phyloP scores from a whole-genome alignment of 2,888 invertebrate species.

The Subacronicta megacephala region DNA sequence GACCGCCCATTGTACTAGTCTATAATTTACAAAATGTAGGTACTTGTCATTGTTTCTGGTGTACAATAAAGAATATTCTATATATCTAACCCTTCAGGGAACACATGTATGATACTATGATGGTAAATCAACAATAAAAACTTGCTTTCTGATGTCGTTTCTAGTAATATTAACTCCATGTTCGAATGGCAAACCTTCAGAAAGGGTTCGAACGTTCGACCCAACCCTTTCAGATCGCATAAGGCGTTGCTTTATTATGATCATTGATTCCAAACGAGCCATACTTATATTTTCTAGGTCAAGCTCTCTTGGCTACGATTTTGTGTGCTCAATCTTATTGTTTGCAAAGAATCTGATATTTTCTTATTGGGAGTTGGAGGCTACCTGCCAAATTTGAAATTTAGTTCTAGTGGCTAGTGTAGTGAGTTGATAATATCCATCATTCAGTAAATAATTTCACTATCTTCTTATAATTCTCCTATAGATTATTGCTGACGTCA shows the following conservation, averaged over 20 bases:
- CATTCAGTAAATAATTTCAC: too few species aligned
- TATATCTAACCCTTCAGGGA: too few species aligned
- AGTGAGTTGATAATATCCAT: too few species aligned
- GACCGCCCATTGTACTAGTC: too few species aligned
- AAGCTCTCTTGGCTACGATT: constrained; percentile 31
- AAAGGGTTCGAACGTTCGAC: constrained; percentile 40
- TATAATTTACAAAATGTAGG: too few species aligned
- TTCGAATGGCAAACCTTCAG: constrained; percentile 52
- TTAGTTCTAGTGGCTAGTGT: background rate
- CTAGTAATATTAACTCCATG: constrained; percentile 1
- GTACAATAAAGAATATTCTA: too few species aligned
- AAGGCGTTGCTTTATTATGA: constrained; percentile 49
- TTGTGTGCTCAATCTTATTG: constrained; percentile 32
- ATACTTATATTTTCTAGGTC: constrained; percentile 44
- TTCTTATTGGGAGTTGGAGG: constrained; percentile 21
- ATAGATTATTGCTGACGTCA: too few species aligned
- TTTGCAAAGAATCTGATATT: constrained; percentile 30
- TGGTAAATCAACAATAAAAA: too few species aligned
- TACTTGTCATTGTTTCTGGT: too few species aligned
- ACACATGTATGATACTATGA: too few species aligned
- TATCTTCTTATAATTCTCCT: too few species aligned
- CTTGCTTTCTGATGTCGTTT: background rate
- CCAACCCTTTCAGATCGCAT: constrained; percentile 36
- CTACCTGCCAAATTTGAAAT: constrained; percentile 10
- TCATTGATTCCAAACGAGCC: constrained; percentile 50